These are phyloP conservation scores for Epirrita christyi DNA, from an alignment of 2,888 invertebrate genomes.

Conservation along the genomic window DNA sequence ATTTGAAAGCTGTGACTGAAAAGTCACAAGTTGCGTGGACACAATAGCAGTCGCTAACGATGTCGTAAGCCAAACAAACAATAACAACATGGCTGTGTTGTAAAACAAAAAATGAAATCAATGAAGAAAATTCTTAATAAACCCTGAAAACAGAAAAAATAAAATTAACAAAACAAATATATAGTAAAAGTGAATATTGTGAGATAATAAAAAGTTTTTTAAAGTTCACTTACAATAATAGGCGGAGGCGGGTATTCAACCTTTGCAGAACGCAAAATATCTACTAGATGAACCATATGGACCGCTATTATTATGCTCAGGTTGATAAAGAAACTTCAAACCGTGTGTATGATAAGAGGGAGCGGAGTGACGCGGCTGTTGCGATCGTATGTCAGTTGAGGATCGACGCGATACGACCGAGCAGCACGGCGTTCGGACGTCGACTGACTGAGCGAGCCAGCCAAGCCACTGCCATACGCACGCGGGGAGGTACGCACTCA, in stretches of 20 bases:
- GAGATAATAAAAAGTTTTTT: conserved; percentile 41
- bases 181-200: conserved; percentile 28
- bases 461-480: conserved; percentile 79
- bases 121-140: neutral
- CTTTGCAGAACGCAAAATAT: conserved; percentile 91
- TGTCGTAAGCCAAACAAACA: conserved; percentile 38
- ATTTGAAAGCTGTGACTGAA: neutral
- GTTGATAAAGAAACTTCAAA: conserved; percentile 63
- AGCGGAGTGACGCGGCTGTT: conserved; percentile 62
- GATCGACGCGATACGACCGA: conserved; percentile 59
- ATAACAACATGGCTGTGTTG: conserved; percentile 24
- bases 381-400: conserved; percentile 56
- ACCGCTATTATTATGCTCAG: conserved; percentile 79
- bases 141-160: conserved; percentile 42
- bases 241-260: conserved; percentile 90
- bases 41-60: conserved; percentile 3
- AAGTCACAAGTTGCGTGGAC: conserved; percentile 3
- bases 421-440: conserved; percentile 65
- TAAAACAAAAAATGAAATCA: conserved; percentile 2
- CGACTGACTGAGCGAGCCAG: conserved; percentile 72
- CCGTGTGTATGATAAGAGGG: conserved; percentile 54
- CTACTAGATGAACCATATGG: conserved; percentile 94
- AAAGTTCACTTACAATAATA: conserved; percentile 89
- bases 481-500: conserved; percentile 83
- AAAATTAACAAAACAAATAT: conserved; percentile 30